These are phyloP conservation scores for Alcedo quadribrachys DNA, from an alignment of 2,797 vertebrate genomes.

Conservation along the genomic window DNA sequence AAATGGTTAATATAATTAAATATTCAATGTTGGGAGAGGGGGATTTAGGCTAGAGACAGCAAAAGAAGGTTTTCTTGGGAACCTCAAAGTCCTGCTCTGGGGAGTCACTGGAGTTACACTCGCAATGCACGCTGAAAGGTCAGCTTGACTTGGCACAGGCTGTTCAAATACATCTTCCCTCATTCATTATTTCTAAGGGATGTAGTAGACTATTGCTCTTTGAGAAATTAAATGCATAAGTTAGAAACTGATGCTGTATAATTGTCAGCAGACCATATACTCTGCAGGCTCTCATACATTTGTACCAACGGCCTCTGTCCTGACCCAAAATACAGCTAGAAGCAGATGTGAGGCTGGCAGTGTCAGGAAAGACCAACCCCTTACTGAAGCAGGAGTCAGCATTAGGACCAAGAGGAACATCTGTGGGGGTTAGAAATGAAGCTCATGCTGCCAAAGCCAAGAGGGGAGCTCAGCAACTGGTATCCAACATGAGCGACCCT, in stretches of 20 bases:
- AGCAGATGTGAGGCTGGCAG: background rate
- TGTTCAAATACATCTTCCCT: background rate
- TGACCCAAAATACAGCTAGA: background rate
- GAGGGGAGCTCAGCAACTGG: background rate
- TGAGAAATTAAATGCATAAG: background rate
- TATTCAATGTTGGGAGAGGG: background rate
- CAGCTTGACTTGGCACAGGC: background rate
- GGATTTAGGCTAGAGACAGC: background rate
- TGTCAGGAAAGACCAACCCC: background rate
- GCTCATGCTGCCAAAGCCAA: background rate
- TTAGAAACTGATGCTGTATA: background rate
- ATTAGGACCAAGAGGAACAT: background rate
- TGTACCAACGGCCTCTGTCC: background rate
- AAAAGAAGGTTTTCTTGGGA: background rate
- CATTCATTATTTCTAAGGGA: background rate
- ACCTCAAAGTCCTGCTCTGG: background rate
- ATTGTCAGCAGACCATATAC: background rate
- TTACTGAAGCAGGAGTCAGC: background rate
- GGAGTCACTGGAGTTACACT: background rate
- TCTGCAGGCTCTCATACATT: background rate
- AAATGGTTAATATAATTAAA: background rate
- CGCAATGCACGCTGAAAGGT: background rate
- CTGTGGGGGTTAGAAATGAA: background rate
- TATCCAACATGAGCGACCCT: background rate
- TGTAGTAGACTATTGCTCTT: background rate